Conservation (phyloP, 2,797 vertebrate species). For the Arnoldichthys spilopterus region DNA sequence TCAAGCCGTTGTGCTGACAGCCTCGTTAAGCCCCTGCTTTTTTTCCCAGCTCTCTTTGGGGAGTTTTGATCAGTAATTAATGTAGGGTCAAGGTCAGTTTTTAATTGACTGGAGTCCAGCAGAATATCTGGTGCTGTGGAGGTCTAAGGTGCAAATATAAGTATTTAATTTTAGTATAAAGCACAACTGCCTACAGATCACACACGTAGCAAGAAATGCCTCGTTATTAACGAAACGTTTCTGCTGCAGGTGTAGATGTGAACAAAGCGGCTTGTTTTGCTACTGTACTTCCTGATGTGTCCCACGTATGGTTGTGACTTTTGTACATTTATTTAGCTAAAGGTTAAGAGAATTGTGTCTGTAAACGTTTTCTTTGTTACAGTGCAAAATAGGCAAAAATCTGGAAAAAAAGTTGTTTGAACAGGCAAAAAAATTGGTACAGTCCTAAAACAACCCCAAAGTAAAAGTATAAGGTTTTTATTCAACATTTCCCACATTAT, state of each 20-base stretch:
- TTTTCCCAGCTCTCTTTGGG: constrained; percentile 37
- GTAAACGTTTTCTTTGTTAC: background rate
- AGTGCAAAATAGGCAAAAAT: no score
- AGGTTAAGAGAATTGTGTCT: background rate
- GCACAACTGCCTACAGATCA: background rate
- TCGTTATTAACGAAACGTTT: background rate
- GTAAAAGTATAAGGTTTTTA: no score
- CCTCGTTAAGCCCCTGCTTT: constrained; percentile 40
- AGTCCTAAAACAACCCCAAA: no score
- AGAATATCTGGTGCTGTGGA: background rate
- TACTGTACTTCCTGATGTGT: background rate
- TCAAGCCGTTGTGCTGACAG: constrained; percentile 10
- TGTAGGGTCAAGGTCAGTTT: constrained; percentile 12
- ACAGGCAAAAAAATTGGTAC: no score
- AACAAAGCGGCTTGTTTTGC: background rate
- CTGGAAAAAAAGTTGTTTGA: no score
- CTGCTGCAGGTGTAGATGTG: background rate
- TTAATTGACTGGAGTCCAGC: background rate
- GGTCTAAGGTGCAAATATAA: background rate
- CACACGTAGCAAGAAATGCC: background rate
- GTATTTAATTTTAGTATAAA: background rate
- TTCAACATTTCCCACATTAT: no score
- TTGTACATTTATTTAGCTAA: background rate
- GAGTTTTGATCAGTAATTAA: constrained; percentile 43
- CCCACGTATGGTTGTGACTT: background rate